Base-by-base conservation (phyloP, 1,140 invertebrate genomes). In the Cydia amplana region DNA sequence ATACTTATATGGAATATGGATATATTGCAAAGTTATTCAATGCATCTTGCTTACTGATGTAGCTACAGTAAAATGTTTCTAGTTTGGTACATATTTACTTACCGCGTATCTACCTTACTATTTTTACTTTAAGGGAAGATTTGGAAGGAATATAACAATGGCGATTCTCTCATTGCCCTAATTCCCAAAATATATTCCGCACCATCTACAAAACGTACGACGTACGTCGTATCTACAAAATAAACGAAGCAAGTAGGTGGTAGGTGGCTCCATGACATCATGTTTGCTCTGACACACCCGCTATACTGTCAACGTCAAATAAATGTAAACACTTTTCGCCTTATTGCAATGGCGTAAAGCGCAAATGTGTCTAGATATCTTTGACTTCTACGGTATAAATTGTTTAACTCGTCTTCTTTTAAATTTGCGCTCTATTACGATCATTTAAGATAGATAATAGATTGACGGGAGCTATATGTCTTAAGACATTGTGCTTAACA, bases 251-350 rank as follows among this genome's bases (percentile, higher is more conserved):
- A 55, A 55, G 51, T 14, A 51, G 1, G 3, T 25, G 1, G 51
- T 55, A 18, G 51, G 5, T 55, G 51, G 51, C 51, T 55, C n/a
- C n/a, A 55, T 55, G 51, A 55, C 51, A 55, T 55, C 51, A 55
- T 55, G 51, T 55, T 55, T 55, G 51, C 51, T 55, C 43, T 16
- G 51, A 55, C 51, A 55, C 51, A 55, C 51, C 51, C 51, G 51
- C 14, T 49, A 14, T 14, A 40, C 43, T 46, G 43, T 46, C 51
- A 18, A 55, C 51, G 16, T 55, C 51, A 55, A n/a, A 18, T 55
- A 55, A 7, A 55, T 55, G 51, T 55, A 55, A n/a, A 18, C 51
- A 55, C 6, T 7, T 55, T 55, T 55, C 51, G 51, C 51, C n/a
- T n/a, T 55, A 55, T 18, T 18, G n/a, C n/a, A 55, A 18, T 18